A percentile compares a stretch with the other conserved stretches of the same genome.
Evolutionary conservation across 1,140 invertebrate species (phyloP).

Genomic region (Danaus melanippus): DNA sequence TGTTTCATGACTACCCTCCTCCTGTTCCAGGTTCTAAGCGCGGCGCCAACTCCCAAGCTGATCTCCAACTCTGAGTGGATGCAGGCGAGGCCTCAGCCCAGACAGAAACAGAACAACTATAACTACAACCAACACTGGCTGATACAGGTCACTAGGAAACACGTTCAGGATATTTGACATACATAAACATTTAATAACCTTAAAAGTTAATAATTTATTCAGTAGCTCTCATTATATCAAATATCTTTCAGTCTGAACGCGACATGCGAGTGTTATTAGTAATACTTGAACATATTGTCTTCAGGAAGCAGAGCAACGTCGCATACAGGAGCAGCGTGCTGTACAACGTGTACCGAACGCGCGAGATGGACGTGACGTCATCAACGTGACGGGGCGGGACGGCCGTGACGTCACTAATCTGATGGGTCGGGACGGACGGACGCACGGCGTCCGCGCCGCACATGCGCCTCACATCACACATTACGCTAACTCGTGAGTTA

Average conservation of each 20-base stretch:
- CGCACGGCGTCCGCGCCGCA: too few species aligned
- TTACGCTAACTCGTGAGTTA: too few species aligned
- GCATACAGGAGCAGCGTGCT: constrained; percentile 78
- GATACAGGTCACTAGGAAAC: constrained; percentile 76
- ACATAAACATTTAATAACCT: background rate
- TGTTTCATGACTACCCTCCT: constrained; percentile 6
- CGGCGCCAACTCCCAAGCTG: constrained; percentile 81
- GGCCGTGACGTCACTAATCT: constrained; percentile 22
- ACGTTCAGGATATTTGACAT: background rate
- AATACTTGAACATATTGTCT: too few species aligned
- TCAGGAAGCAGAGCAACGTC: constrained; percentile 92
- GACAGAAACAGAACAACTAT: constrained; percentile 75
- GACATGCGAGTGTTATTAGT: too few species aligned
- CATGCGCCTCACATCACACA: too few species aligned
- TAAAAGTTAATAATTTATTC: too few species aligned
- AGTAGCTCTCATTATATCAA: too few species aligned
- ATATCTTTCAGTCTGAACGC: too few species aligned
- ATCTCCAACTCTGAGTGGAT: constrained; percentile 81
- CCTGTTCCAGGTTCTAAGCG: constrained; percentile 77
- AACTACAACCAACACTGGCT: constrained; percentile 90
- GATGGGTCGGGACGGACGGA: constrained; percentile 6
- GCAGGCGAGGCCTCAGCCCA: constrained; percentile 73
- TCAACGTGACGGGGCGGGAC: background rate
- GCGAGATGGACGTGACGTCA: constrained; percentile 1
- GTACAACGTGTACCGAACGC: constrained; percentile 15